phyloP scores from a whole-genome alignment of 2,888 invertebrate genomes.

The Stenurella melanura region DNA sequence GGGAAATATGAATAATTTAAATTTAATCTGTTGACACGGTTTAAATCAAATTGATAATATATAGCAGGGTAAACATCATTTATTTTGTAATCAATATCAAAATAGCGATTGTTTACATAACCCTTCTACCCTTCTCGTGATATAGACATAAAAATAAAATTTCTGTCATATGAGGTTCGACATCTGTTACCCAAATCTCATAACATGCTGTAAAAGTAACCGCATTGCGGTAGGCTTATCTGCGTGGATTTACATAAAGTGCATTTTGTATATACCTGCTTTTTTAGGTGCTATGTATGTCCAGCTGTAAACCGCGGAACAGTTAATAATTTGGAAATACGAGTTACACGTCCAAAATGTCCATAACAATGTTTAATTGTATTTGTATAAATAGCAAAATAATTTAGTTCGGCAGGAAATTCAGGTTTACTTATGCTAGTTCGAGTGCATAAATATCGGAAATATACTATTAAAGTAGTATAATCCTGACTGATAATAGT shows the following conservation, averaged over 20 bases:
- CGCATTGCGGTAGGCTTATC: conserved; percentile 60
- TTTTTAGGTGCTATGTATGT: conserved; percentile 25
- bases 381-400: neutral
- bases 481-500: too few relatives aligned
- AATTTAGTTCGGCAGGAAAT: neutral
- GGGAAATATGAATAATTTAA: neutral
- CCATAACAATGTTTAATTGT: neutral
- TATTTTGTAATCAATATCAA: conserved; percentile 4
- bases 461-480: neutral
- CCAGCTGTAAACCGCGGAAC: neutral
- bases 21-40: conserved; percentile 7
- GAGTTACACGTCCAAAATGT: neutral
- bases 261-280: conserved; percentile 59
- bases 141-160: conserved; percentile 47
- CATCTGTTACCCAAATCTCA: conserved; percentile 57
- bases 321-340: neutral
- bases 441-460: neutral
- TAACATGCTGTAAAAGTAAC: conserved; percentile 54
- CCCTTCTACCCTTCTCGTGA: conserved; percentile 23
- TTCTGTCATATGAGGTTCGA: conserved; percentile 50
- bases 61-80: conserved; percentile 1
- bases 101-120: conserved; percentile 43
- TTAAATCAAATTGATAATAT: conserved; percentile 3
- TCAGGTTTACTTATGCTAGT: neutral
- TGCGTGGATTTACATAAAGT: conserved; percentile 61